Evolutionary conservation across 2,888 invertebrate species (phyloP).

Genomic region (Ophion ellenae): DNA sequence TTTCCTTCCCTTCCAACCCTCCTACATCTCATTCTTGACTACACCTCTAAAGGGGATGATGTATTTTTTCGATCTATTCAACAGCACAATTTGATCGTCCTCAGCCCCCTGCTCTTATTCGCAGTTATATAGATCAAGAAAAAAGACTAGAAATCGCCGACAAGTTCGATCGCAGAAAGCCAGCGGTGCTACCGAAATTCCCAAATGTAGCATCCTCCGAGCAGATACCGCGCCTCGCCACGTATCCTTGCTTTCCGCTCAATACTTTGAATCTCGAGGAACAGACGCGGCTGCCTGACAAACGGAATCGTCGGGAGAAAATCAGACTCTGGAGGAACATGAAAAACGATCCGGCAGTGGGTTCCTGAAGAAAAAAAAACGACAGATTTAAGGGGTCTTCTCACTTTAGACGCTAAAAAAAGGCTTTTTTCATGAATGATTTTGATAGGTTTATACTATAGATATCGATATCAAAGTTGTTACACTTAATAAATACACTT

Average conservation of each 20-base stretch:
- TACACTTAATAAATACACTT: too few species aligned
- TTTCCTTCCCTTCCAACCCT: too few species aligned
- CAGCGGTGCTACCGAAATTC: conserved; percentile 66
- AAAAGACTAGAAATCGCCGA: conserved; percentile 67
- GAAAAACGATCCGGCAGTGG: conserved; percentile 70
- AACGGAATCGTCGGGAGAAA: conserved; percentile 69
- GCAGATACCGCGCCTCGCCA: conserved; percentile 51
- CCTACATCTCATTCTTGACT: not conserved
- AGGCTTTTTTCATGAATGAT: too few species aligned
- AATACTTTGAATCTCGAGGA: conserved; percentile 70
- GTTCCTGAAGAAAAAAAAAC: conserved; percentile 38
- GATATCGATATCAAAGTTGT: too few species aligned
- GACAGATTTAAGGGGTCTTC: not conserved
- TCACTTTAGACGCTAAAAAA: too few species aligned
- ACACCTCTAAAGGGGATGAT: too few species aligned
- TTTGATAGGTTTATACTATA: too few species aligned
- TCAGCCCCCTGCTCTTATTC: not conserved
- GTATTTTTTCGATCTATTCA: not conserved
- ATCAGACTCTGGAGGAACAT: conserved; percentile 76
- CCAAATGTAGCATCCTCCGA: conserved; percentile 70
- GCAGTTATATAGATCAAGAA: conserved; percentile 72
- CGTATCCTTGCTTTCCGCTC: conserved; percentile 70
- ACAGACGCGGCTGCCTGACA: conserved; percentile 66
- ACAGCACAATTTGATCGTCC: not conserved
- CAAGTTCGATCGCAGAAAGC: conserved; percentile 69